Percentiles rank a stretch among this genome's conserved stretches.
Evolutionary conservation across 2,797 vertebrate genomes (phyloP).

Genomic region (Peromyscus eremicus): DNA sequence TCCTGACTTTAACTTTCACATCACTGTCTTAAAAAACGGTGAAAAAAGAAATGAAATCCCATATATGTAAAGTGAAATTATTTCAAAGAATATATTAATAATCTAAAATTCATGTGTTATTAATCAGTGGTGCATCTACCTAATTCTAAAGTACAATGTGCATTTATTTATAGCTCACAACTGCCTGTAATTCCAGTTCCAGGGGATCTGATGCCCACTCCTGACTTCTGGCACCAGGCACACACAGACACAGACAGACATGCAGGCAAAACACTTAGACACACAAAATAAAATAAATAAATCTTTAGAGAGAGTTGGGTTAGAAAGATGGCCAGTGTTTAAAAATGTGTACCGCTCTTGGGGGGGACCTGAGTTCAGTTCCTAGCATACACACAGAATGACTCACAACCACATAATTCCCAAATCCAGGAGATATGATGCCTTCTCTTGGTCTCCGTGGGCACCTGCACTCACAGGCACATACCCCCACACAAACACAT

Average conservation of each 20-base stretch:
- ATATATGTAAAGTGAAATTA: constrained; percentile 91
- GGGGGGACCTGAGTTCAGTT: not conserved
- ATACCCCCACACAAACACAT: not conserved
- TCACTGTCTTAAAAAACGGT: not conserved
- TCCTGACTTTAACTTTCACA: constrained; percentile 51
- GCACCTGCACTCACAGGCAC: not conserved
- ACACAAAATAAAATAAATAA: not conserved
- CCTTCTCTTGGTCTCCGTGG: not conserved
- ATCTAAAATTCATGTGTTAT: constrained; percentile 55
- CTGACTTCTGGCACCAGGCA: not conserved
- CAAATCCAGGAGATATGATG: not conserved
- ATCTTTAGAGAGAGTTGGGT: not conserved
- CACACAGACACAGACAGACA: not conserved
- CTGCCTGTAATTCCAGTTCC: not conserved
- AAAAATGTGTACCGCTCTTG: not conserved
- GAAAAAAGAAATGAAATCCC: constrained; percentile 80
- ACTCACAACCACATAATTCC: not conserved
- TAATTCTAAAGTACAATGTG: constrained; percentile 50
- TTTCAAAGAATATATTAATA: constrained; percentile 49
- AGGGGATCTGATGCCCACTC: not conserved
- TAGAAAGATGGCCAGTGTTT: not conserved
- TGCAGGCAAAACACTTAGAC: not conserved
- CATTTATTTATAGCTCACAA: not conserved
- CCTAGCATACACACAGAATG: not conserved
- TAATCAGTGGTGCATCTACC: constrained; percentile 54